Evolutionary conservation across 2,797 vertebrate genomes (phyloP).

Genomic region (Hephaestus fuliginosus): DNA sequence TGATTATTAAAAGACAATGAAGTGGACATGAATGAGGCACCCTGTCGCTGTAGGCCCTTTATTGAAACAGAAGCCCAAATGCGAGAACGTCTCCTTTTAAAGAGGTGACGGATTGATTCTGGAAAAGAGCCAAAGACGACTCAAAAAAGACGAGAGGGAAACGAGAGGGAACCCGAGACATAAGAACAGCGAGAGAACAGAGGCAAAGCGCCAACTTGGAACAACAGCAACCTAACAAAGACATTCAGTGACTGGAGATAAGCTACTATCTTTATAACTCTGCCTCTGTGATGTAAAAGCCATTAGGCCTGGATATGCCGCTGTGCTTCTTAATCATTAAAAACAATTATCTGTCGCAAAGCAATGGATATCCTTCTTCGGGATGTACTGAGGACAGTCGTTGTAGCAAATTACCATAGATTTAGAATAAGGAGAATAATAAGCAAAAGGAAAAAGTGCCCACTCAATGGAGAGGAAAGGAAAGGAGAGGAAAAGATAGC

Average conservation of each 20-base stretch:
- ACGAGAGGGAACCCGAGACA: slow-evolving; percentile 47
- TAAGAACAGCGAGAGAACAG: slow-evolving; percentile 53
- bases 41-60: slow-evolving; percentile 72
- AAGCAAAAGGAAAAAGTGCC: slow-evolving; percentile 18
- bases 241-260: slow-evolving; percentile 65
- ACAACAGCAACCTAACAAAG: slow-evolving; percentile 69
- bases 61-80: slow-evolving; percentile 69
- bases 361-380: slow-evolving; percentile 47
- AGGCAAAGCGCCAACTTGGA: slow-evolving; percentile 62
- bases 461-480: neutral
- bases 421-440: slow-evolving; percentile 35
- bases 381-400: slow-evolving; percentile 31
- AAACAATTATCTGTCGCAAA: slow-evolving; percentile 67
- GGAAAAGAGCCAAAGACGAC: slow-evolving; percentile 68
- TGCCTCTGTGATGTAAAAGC: slow-evolving; percentile 66
- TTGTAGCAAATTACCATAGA: slow-evolving; percentile 47
- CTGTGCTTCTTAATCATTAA: slow-evolving; percentile 70
- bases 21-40: slow-evolving; percentile 81
- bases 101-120: slow-evolving; percentile 80
- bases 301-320: slow-evolving; percentile 65
- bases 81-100: slow-evolving; percentile 66
- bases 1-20: slow-evolving; percentile 81
- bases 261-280: slow-evolving; percentile 71
- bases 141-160: slow-evolving; percentile 50
- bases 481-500: slow-evolving; percentile 29